Evolutionary conservation across 2,888 invertebrate genomes (phyloP).

Genomic region (Epistrophe eligans): DNA sequence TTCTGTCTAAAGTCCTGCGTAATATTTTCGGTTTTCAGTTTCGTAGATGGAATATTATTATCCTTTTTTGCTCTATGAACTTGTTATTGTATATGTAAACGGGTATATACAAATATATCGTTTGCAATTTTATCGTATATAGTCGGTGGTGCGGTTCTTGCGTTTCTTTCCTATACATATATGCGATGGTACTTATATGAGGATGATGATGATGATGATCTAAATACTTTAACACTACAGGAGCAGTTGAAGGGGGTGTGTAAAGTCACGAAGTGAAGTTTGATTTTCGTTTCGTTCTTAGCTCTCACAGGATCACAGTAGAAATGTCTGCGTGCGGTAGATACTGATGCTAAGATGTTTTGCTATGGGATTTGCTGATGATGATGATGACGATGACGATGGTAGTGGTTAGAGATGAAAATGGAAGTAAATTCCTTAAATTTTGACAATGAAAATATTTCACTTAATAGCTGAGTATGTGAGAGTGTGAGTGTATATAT

Average conservation of each 20-base stretch:
- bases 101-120: slow-evolving; percentile 4
- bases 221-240: slow-evolving; percentile 41
- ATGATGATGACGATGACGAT: neutral
- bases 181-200: slow-evolving; percentile 60
- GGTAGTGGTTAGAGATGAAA: slow-evolving; percentile 33
- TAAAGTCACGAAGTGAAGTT: slow-evolving; percentile 48
- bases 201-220: slow-evolving; percentile 54
- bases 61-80: slow-evolving; percentile 20
- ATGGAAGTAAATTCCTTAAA: slow-evolving; percentile 50
- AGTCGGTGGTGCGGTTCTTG: slow-evolving; percentile 58
- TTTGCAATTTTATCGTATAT: slow-evolving; percentile 49
- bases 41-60: slow-evolving; percentile 60
- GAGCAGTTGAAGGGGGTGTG: slow-evolving; percentile 49
- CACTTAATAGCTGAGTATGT: slow-evolving; percentile 6
- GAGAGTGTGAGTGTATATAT: slow-evolving; percentile 7
- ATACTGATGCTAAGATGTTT: slow-evolving; percentile 57
- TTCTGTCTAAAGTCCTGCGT: slow-evolving; percentile 57
- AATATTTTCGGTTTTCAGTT: slow-evolving; percentile 54
- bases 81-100: neutral
- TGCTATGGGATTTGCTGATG: slow-evolving; percentile 23
- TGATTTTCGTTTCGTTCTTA: neutral
- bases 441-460: slow-evolving; percentile 51
- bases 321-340: slow-evolving; percentile 46
- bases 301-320: slow-evolving; percentile 11
- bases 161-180: slow-evolving; percentile 14